phyloP scores from a whole-genome alignment of 2,113 vertebrate genomes.

The Solea senegalensis region DNA sequence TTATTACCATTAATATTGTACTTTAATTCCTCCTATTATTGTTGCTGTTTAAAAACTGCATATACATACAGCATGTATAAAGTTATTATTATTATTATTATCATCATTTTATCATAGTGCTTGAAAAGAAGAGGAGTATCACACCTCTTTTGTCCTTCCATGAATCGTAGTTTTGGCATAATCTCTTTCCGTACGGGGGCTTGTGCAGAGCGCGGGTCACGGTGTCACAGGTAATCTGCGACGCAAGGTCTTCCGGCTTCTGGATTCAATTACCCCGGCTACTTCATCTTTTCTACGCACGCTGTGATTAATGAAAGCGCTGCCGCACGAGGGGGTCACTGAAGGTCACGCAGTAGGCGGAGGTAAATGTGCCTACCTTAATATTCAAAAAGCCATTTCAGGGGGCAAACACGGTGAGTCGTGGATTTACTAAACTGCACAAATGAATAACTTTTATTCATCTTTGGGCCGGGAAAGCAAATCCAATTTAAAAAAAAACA shows the following conservation, averaged over 20 bases:
- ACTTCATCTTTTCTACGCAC: constrained; percentile 40
- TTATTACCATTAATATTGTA: too few relatives aligned
- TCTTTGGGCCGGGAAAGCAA: neutral
- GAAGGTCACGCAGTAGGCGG: constrained; percentile 50
- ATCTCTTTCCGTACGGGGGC: constrained; percentile 39
- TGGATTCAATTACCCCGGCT: constrained; percentile 68
- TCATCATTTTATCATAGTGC: neutral
- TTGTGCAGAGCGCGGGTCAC: constrained; percentile 42
- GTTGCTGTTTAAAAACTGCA: too few relatives aligned
- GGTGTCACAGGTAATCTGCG: constrained; percentile 54
- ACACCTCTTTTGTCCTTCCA: constrained; percentile 23
- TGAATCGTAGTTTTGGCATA: constrained; percentile 28
- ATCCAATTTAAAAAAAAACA: constrained; percentile 7
- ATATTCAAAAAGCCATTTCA: constrained; percentile 24
- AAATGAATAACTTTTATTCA: constrained; percentile 20
- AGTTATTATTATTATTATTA: too few relatives aligned
- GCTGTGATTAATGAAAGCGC: constrained; percentile 64
- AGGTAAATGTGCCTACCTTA: constrained; percentile 4
- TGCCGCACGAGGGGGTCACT: constrained; percentile 29
- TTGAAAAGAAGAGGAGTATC: constrained; percentile 10
- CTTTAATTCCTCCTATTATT: too few relatives aligned
- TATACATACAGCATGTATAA: too few relatives aligned
- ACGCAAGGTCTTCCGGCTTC: constrained; percentile 43
- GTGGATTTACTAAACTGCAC: constrained; percentile 21
- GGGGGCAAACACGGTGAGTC: constrained; percentile 10